Percentiles rank a stretch among this genome's conserved stretches.
Conservation (phyloP, 1,140 invertebrate species). For the Philotrypesis tridentata region DNA sequence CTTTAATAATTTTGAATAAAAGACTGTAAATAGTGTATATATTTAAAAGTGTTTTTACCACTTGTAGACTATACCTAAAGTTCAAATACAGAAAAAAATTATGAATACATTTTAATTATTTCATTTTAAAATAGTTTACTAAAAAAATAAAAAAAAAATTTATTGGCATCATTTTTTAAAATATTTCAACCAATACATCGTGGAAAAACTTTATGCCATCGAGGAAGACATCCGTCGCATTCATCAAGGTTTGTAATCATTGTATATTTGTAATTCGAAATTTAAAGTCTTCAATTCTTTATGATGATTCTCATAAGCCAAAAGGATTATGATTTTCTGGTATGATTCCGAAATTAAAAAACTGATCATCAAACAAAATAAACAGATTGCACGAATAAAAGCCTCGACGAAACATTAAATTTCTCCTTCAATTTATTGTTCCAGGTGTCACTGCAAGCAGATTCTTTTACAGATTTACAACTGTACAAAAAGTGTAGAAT, state of each 20-base stretch:
- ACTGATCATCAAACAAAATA: conserved; percentile 3
- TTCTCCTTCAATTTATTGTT: not conserved
- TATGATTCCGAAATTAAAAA: conserved; percentile 15
- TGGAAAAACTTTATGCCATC: not conserved
- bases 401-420: not conserved
- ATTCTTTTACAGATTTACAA: not conserved
- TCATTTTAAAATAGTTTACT: no score
- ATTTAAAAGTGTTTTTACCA: no score
- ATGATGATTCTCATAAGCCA: conserved; percentile 29
- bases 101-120: no score
- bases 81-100: no score
- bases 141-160: no score
- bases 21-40: no score
- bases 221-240: not conserved
- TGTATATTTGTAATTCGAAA: not conserved
- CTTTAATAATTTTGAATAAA: no score
- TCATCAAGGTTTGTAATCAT: not conserved
- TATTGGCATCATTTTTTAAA: no score
- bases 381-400: not conserved
- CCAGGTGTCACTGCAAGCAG: not conserved
- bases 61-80: no score
- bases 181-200: no score
- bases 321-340: conserved; percentile 34
- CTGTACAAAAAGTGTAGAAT: not conserved
- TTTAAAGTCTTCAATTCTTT: not conserved